Evolutionary conservation across 1,140 invertebrate species (phyloP), one percentile per base, ranked within the genome.

Genomic region (Macrostomum lignano): DNA sequence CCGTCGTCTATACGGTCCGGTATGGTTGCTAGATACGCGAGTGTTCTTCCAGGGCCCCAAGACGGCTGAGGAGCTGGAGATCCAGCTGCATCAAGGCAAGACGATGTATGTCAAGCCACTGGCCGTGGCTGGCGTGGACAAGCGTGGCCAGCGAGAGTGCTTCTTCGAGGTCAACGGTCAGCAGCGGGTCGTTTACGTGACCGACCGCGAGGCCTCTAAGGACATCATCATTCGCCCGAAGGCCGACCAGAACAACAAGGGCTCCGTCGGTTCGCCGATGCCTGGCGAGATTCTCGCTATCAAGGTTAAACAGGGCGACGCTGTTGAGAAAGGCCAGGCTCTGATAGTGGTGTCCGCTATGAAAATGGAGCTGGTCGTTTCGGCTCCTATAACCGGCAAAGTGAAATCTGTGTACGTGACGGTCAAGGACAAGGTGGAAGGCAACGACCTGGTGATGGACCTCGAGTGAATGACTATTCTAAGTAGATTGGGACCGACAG

Each of bases 351-450:
- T 98, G 0, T 88, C 79, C 6, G 91, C 91, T 3, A 98, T 98
- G 91, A 98, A 98, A 60, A 96, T 96, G 88, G 88, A 96, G 56
- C 94, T 94, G 73, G 73, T 91, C 3, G 84, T 98, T 0, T 84
- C 91, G 54, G 71, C 82, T 2, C 84, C 86, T 0, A 61, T 69
- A 20, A 69, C 73, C 13, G 91, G 88, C 25, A 69, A 64, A 34
- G 64, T 98, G 14, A 73, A 73, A 43, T 61, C 65, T 2, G 55
- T 98, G 1, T 60, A 72, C 37, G 71, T 84, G 17, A 62, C 56
- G 7, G 68, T 72, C 40, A 74, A 73, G 41, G 75, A 76, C 67
- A 94, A 91, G 62, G 51, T 96, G 5, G 77, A 88, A 54, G 84
- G 81, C 26, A 81, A 88, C 35, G 91, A 98, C 62, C 66, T 96